Base-by-base conservation (phyloP, 2,888 invertebrate species). In the Rhagonycha fulva region DNA sequence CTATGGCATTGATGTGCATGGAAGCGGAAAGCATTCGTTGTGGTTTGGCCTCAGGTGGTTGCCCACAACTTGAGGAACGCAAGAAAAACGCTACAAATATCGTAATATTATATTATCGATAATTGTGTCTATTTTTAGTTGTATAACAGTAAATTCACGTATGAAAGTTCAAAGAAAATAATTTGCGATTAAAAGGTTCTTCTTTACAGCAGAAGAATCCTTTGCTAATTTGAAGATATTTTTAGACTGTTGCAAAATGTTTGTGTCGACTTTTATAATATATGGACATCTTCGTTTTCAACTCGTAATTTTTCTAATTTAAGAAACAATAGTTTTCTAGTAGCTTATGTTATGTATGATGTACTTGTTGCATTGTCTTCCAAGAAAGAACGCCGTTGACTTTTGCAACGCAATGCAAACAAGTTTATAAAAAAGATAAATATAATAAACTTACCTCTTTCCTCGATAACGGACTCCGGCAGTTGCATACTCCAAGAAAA, bases 1-100 rank as follows among this genome's bases (percentile, higher is more conserved):
- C 47, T 80, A 79, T 84, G 84, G 84, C 84, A 84, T 85, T 85
- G 85, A 84, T 83, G 84, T 82, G 82, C 84, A 83, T 81, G 80
- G 81, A 81, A 82, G 79, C 83, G 80, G 82, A 80, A 83, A 82
- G 80, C 81, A 80, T 80, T 82, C 79, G 76, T 77, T 82, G 82
- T 79, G 82, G 84, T 83, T 82, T 79, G 79, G 79, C 76, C 79
- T 78, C 80, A 80, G 78, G 75, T 72, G 84, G 84, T 84, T 83
- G 82, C 80, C 84, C 84, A 82, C 84, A 83, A 83, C 80, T 78
- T 71, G 79, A 83, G 80, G 83, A 83, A 83, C 84, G 80, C 72
- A 73, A 70, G 73, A 78, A 79, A 82, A 82, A 77, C 66, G 12
- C 62, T 14, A 14, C 66, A 67, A 62, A 62, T 24, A 23, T 62